phyloP scores from a whole-genome alignment of 1,140 invertebrate species.

The Drosophila busckii region DNA sequence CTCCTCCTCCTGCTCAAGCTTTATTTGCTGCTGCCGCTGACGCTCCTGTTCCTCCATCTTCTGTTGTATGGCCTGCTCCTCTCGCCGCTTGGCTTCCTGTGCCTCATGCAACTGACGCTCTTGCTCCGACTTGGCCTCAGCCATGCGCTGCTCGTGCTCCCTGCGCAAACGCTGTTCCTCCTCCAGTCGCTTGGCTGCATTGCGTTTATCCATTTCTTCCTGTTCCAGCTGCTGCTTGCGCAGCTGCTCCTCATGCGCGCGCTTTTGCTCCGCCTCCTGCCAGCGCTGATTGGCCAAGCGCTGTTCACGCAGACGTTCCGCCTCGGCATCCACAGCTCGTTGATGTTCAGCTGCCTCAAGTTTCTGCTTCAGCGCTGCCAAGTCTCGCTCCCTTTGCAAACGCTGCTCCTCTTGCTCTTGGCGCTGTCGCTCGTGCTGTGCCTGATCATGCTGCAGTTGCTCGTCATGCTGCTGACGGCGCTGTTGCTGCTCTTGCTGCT shows the following conservation, averaged over 20 bases:
- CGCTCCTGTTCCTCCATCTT: slow-evolving; percentile 50
- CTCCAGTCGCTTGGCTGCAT: slow-evolving; percentile 40
- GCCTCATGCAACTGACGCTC: slow-evolving; percentile 57
- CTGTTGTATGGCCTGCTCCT: slow-evolving; percentile 48
- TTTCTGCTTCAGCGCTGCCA: slow-evolving; percentile 40
- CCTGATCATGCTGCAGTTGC: slow-evolving; percentile 28
- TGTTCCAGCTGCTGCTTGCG: slow-evolving; percentile 45
- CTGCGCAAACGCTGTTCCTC: slow-evolving; percentile 47
- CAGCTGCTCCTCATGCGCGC: slow-evolving; percentile 37
- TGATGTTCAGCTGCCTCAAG: slow-evolving; percentile 40
- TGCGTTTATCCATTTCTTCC: slow-evolving; percentile 38
- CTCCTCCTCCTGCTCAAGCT: slow-evolving; percentile 56
- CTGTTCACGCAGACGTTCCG: slow-evolving; percentile 32
- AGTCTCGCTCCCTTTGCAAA: slow-evolving; percentile 21
- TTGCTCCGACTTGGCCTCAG: slow-evolving; percentile 51
- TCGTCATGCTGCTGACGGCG: slow-evolving; percentile 18
- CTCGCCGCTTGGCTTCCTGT: slow-evolving; percentile 56
- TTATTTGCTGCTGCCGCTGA: slow-evolving; percentile 51
- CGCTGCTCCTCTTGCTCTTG: slow-evolving; percentile 20
- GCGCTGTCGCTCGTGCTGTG: slow-evolving; percentile 14
- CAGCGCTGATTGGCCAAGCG: too few species aligned
- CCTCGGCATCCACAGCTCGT: slow-evolving; percentile 39
- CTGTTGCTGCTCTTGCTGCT: slow-evolving; percentile 38
- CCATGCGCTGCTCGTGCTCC: slow-evolving; percentile 51
- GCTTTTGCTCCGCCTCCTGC: slow-evolving; percentile 47